Base-by-base conservation (phyloP, 2,113 vertebrate genomes). In the Butorides virescens region DNA sequence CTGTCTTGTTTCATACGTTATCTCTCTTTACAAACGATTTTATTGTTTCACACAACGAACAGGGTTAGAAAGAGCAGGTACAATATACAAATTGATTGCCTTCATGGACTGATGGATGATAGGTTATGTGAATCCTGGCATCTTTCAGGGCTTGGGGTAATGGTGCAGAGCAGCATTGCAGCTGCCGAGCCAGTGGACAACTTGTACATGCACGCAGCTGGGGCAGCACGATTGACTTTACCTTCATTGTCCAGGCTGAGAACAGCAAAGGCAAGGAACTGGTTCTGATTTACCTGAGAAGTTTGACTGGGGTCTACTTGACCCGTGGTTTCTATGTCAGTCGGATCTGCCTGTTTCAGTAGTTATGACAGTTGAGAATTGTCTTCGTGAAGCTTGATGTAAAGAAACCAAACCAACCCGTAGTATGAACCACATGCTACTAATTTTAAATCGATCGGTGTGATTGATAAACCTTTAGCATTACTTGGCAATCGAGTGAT, bases 21-120 rank as follows among this genome's bases (percentile, higher is more conserved):
- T 14, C 74, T 79, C 37, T 88, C 90, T 95, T 92, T 63, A 74
- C 71, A 63, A 94, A 88, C 44, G 30, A 29, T 39, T 73, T 70
- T 58, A 93, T 72, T 93, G 78, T 86, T 86, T 92, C 15, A 9
- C 82, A 74, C 75, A 94, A 83, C 50, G 67, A 63, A 86, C 0
- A 10, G 15, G 25, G 52, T 92, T 78, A 93, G 92, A 91, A 94
- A 93, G 79, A 86, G 27, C 44, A 46, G 19, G 52, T 81, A 63
- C 34, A 93, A 56, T n/a, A 61, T 34, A 77, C 55, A 84, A 61
- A 11, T 66, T 42, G 37, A 62, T 46, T 66, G 55, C 46, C 49
- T 76, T 74, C 59, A 84, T 18, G 73, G 61, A 52, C 39, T 63
- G 2, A 0, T 32, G 66, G 67, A 53, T 49, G 30, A 36, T 13